Percentiles rank a stretch among this genome's conserved stretches.
Evolutionary conservation across 2,113 vertebrate genomes (phyloP).

Genomic region (Bufo gargarizans): DNA sequence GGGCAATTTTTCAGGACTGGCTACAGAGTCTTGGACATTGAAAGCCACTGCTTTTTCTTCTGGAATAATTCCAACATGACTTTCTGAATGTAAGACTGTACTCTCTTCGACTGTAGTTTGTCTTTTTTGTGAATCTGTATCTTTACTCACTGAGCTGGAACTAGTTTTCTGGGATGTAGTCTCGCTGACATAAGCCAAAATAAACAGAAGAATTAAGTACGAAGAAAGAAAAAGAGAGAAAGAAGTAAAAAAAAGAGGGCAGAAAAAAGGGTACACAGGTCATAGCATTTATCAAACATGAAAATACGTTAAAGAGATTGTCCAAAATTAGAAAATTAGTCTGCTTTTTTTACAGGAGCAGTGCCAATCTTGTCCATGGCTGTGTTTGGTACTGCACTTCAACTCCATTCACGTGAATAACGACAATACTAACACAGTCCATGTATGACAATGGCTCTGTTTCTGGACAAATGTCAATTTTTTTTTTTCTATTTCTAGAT

Average conservation of each 20-base stretch:
- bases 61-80: no score
- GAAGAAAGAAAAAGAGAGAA: not conserved
- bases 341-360: not conserved
- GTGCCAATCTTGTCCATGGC: not conserved
- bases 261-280: not conserved
- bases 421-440: not conserved
- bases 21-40: not conserved
- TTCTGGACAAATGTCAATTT: no score
- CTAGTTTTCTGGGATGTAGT: not conserved
- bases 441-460: not conserved
- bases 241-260: not conserved
- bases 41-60: not conserved
- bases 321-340: not conserved
- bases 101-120: not conserved
- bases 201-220: conserved; percentile 21
- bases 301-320: not conserved
- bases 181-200: conserved; percentile 28
- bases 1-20: not conserved
- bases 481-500: no score
- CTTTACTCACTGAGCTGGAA: not conserved
- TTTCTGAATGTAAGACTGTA: not conserved
- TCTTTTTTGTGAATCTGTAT: not conserved
- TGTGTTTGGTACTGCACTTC: not conserved
- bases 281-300: no score
- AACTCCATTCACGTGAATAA: not conserved